phyloP scores from a whole-genome alignment of 2,113 vertebrate genomes.

The Dolichallabes microphthalmus region DNA sequence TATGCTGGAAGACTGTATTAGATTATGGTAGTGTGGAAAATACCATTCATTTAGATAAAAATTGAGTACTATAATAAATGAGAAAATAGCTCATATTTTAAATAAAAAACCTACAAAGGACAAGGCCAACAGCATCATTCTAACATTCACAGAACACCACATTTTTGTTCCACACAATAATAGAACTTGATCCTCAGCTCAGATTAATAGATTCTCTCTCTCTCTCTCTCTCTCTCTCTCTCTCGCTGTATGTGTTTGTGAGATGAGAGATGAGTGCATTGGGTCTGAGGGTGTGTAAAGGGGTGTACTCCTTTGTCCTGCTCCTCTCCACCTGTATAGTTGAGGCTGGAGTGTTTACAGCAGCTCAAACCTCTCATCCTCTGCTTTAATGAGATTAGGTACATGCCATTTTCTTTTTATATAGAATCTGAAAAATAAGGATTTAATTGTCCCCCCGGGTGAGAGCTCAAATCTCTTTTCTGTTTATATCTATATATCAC shows the following conservation, averaged over 20 bases:
- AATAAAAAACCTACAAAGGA: conserved; percentile 4
- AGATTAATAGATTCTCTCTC: conserved; percentile 2
- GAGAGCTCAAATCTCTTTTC: conserved; percentile 17
- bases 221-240: not conserved
- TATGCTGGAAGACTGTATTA: not conserved
- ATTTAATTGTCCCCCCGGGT: not conserved
- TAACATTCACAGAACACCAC: conserved; percentile 3
- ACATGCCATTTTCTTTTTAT: conserved; percentile 15
- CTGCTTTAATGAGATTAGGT: conserved; percentile 47
- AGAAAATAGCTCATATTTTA: not conserved
- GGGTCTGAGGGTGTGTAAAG: conserved; percentile 5
- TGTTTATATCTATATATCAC: conserved; percentile 14
- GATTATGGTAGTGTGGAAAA: not conserved
- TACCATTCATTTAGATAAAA: not conserved
- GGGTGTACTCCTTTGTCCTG: conserved; percentile 38
- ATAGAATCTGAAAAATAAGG: not conserved
- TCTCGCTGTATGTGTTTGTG: not conserved
- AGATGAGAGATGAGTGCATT: not conserved
- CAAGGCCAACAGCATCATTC: conserved; percentile 18
- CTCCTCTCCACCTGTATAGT: conserved; percentile 20
- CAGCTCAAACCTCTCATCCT: conserved; percentile 31
- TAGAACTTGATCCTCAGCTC: not conserved
- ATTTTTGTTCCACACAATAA: conserved; percentile 18
- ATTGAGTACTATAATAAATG: not conserved
- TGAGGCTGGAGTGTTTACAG: conserved; percentile 50